Evolutionary conservation across 2,113 vertebrate genomes (phyloP).

Genomic region (Raja brachyura): DNA sequence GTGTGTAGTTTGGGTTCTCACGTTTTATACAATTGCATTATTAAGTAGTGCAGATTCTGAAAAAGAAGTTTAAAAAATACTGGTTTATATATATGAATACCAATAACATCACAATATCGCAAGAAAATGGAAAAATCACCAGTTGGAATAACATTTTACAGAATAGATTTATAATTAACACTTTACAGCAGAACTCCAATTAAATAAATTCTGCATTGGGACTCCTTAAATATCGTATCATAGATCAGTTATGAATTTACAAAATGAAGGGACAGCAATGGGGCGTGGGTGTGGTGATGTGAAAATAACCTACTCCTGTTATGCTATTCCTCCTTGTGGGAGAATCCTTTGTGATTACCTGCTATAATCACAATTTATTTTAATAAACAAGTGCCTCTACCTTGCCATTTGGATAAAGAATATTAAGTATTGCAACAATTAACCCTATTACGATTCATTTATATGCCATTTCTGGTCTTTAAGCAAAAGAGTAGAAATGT

Average conservation of each 20-base stretch:
- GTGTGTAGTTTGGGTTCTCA: not conserved
- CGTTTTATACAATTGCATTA: not conserved
- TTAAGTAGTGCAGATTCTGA: not conserved
- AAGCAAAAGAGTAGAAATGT: not conserved
- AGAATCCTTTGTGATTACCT: not conserved
- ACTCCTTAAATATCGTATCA: not conserved
- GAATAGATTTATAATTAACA: slow-evolving; percentile 1
- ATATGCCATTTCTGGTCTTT: not conserved
- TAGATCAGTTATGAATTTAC: too few species aligned
- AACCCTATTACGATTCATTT: not conserved
- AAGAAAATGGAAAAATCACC: not conserved
- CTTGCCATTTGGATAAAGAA: not conserved
- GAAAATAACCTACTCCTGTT: too few species aligned
- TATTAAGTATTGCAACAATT: not conserved
- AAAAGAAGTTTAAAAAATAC: not conserved
- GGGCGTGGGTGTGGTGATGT: too few species aligned
- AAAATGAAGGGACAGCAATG: too few species aligned
- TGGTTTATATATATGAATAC: not conserved
- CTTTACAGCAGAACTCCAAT: not conserved
- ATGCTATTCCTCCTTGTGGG: not conserved
- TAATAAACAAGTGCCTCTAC: not conserved
- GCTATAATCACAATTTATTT: not conserved
- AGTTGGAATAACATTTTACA: not conserved
- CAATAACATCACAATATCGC: not conserved
- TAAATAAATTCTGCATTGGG: not conserved